Evolutionary conservation across 2,888 invertebrate genomes (phyloP).

Genomic region (Endotricha flammealis): DNA sequence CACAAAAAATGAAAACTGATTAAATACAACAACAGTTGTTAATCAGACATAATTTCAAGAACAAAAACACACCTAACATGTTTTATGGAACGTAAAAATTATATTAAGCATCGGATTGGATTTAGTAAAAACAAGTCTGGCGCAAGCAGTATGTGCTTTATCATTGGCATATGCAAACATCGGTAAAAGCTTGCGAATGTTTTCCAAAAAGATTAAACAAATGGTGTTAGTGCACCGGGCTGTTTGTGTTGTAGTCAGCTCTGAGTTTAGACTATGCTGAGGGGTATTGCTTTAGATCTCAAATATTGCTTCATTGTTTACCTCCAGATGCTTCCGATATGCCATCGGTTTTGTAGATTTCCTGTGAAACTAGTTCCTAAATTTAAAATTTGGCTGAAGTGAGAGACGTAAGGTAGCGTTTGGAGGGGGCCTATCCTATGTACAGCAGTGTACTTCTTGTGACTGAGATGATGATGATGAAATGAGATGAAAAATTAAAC

Average conservation of each 20-base stretch:
- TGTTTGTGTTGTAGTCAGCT: slow-evolving; percentile 10
- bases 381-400: too few species aligned
- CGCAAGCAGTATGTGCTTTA: slow-evolving; percentile 48
- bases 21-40: not conserved
- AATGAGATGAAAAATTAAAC: too few species aligned
- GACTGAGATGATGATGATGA: too few species aligned
- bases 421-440: too few species aligned
- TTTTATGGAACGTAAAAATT: slow-evolving; percentile 33
- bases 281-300: not conserved
- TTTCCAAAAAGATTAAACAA: slow-evolving; percentile 46
- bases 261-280: slow-evolving; percentile 6
- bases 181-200: slow-evolving; percentile 43
- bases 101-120: slow-evolving; percentile 32
- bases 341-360: too few species aligned
- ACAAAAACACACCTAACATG: slow-evolving; percentile 6
- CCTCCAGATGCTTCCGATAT: too few species aligned
- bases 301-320: not conserved
- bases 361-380: too few species aligned
- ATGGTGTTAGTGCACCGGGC: slow-evolving; percentile 28
- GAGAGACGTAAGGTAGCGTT: too few species aligned
- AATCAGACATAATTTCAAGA: not conserved
- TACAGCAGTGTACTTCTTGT: too few species aligned
- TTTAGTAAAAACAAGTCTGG: slow-evolving; percentile 47
- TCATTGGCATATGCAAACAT: slow-evolving; percentile 58
- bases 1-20: too few species aligned